Evolutionary conservation across 2,888 invertebrate species (phyloP), one percentile per base, ranked within the genome.

Genomic region (Apeira syringaria): DNA sequence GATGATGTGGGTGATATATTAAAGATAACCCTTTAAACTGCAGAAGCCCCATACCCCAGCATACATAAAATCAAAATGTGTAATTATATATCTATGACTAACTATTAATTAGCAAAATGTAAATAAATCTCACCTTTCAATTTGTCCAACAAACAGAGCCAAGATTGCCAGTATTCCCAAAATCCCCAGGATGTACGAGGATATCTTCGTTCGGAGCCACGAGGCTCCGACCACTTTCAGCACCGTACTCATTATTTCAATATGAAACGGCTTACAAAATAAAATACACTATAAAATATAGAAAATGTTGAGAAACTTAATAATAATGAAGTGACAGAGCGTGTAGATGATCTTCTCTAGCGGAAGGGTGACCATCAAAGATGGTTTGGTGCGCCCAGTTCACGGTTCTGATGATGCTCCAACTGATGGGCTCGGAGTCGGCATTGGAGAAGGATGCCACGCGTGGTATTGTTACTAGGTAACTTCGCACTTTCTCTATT

Each of bases 141-240:
- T 92, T 70, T 93, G 94, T 66, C 93, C 93, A 47, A 94, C 87
- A 64, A 94, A 93, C 47, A 94, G 91, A 32, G 93, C 92, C 59
- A 94, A 86, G 50, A 94, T 92, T 47, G 94, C 94, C 44, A 94
- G 79, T 41, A 94, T 79, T 53, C 92, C 93, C 53, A 94, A 92
- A 61, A 93, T 91, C 40, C 92, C 91, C 53, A 95, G 89, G 60
- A 94, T 92, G 69, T 93, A 94, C 25, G 94, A 93, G 71, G 94
- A 94, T 67, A 94, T 92, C 73, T 94, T 93, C 50, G 94, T 94
- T 77, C 94, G 94, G 62, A 93, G 91, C 94, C 94, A 94, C 40
- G 94, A 94, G 71, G 95, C 94, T 61, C 95, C 95, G 47, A 95
- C 94, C 51, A 95, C 94, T 91, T 95, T 95, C 76, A 95, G 83